Conservation (phyloP, 2,113 vertebrate genomes). For the Cairina moschata region DNA sequence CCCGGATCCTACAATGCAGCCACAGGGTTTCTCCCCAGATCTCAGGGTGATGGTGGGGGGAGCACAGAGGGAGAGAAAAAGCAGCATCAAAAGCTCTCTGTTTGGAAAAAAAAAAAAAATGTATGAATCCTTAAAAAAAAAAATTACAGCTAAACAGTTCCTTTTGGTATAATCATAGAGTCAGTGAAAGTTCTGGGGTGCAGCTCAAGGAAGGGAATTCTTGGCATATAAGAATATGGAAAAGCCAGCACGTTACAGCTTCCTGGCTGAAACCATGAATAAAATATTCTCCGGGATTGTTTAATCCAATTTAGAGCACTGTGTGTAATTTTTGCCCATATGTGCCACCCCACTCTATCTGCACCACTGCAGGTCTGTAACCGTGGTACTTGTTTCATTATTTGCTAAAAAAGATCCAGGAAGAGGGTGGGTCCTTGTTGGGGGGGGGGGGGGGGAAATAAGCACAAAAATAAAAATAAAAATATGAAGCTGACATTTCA, state of each 20-base stretch:
- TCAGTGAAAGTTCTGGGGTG: not conserved
- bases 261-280: not conserved
- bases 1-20: not conserved
- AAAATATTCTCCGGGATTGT: not conserved
- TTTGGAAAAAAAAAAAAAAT: not conserved
- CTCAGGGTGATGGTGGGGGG: not conserved
- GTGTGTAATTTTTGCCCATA: not conserved
- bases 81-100: not conserved
- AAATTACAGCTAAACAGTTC: not conserved
- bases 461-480: slow-evolving; percentile 30
- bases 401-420: slow-evolving; percentile 26
- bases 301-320: not conserved
- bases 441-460: not conserved
- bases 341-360: not conserved
- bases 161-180: not conserved
- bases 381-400: not conserved
- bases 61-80: not conserved
- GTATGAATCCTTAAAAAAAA: not conserved
- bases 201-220: not conserved
- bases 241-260: not conserved
- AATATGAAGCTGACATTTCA: not conserved
- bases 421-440: slow-evolving; percentile 2
- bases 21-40: accelerated
- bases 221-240: not conserved
- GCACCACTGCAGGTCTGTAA: not conserved